Evolutionary conservation across 2,797 vertebrate genomes (phyloP).

Genomic region (Falco peregrinus): DNA sequence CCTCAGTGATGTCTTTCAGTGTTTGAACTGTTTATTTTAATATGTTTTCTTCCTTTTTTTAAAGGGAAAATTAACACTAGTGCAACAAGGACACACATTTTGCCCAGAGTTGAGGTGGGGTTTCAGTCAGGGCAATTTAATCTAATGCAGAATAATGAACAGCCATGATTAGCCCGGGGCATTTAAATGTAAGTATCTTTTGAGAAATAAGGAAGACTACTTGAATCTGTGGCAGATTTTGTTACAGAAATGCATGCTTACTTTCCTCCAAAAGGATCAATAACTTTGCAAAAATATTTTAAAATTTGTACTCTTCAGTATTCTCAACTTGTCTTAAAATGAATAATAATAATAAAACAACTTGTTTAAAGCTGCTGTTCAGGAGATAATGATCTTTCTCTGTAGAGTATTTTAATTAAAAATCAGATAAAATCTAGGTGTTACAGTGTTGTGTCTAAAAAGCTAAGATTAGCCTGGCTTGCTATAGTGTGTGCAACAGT

Average conservation of each 20-base stretch:
- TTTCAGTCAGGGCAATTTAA: neutral
- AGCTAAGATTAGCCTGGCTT: neutral
- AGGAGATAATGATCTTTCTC: slow-evolving; percentile 19
- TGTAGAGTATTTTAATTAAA: slow-evolving; percentile 46
- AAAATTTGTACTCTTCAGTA: neutral
- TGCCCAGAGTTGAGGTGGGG: neutral
- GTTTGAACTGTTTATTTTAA: slow-evolving; percentile 35
- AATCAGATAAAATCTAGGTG: slow-evolving; percentile 35
- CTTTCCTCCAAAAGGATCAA: neutral
- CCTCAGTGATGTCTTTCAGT: slow-evolving; percentile 41
- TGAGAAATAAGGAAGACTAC: neutral
- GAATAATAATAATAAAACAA: neutral
- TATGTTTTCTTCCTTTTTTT: neutral
- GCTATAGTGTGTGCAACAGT: neutral
- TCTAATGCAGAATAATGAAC: neutral
- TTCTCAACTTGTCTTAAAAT: neutral
- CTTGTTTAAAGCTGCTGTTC: slow-evolving; percentile 18
- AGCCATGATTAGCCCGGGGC: neutral
- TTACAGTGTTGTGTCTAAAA: neutral
- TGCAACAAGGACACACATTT: neutral
- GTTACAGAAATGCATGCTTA: neutral
- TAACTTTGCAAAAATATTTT: neutral
- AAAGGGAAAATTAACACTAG: neutral
- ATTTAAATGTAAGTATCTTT: neutral
- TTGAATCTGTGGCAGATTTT: neutral